These are phyloP conservation scores for Semotilus atromaculatus DNA, from an alignment of 2,797 vertebrate species.

Conservation along the genomic window DNA sequence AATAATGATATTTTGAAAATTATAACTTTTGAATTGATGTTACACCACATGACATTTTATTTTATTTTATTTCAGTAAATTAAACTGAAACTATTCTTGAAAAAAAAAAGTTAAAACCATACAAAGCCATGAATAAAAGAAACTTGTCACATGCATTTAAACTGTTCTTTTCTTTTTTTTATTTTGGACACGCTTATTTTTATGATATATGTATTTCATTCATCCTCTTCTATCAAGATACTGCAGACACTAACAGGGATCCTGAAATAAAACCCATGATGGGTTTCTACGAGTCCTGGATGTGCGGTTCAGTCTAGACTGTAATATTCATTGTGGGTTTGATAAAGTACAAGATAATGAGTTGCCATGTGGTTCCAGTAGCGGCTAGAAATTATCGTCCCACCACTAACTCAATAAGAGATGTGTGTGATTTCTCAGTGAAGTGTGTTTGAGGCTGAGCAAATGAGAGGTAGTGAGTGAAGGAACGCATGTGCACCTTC, in stretches of 20 bases:
- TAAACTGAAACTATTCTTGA: neutral
- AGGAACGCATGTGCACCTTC: slow-evolving; percentile 23
- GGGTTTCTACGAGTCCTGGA: slow-evolving; percentile 1
- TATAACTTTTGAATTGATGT: neutral
- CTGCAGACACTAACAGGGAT: neutral
- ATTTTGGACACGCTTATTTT: neutral
- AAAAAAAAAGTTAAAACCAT: neutral
- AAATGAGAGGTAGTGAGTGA: slow-evolving; percentile 3
- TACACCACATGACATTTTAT: neutral
- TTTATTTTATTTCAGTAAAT: neutral
- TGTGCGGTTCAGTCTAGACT: slow-evolving; percentile 24
- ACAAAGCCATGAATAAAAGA: neutral
- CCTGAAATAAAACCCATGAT: slow-evolving; percentile 23
- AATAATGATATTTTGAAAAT: neutral
- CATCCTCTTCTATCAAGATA: neutral
- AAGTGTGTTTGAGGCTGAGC: slow-evolving; percentile 13
- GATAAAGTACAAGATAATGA: slow-evolving; percentile 48
- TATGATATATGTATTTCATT: neutral
- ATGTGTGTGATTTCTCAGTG: slow-evolving; percentile 20
- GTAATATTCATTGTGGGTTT: slow-evolving; percentile 43
- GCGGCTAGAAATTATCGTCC: slow-evolving; percentile 39
- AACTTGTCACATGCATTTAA: neutral
- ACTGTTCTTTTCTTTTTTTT: neutral
- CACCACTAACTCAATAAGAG: slow-evolving; percentile 30
- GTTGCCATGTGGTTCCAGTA: slow-evolving; percentile 34